These are phyloP conservation scores for Triplophysa rosa DNA, from an alignment of 2,113 vertebrate species.

Conservation along the genomic window DNA sequence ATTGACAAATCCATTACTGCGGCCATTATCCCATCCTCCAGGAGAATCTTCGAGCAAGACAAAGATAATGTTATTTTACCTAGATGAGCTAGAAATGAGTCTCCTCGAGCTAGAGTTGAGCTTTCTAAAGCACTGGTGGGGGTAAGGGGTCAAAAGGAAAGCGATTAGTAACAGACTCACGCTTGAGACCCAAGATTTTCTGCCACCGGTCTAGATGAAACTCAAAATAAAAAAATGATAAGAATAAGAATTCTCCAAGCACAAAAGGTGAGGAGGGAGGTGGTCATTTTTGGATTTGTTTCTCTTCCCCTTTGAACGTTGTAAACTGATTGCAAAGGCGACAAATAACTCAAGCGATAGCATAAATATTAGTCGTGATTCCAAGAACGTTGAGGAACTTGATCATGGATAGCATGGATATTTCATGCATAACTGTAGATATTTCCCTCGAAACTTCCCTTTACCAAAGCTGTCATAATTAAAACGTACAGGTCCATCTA, in stretches of 20 bases:
- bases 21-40: conserved; percentile 70
- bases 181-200: neutral
- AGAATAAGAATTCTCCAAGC: too few relatives aligned
- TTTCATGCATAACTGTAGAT: neutral
- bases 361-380: neutral
- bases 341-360: neutral
- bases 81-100: neutral
- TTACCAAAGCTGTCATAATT: neutral
- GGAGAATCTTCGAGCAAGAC: conserved; percentile 62
- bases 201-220: neutral
- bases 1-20: conserved; percentile 78
- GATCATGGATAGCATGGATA: neutral
- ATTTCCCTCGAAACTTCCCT: too few relatives aligned
- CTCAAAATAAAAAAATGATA: neutral
- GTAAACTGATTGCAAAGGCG: neutral
- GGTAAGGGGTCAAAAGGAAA: neutral
- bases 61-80: neutral
- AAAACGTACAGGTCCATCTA: conserved; percentile 75
- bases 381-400: neutral
- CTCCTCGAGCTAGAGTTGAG: neutral
- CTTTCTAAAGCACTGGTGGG: neutral
- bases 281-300: too few relatives aligned
- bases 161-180: neutral
- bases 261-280: too few relatives aligned
- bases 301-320: neutral